Conservation (phyloP, 2,113 vertebrate genomes). For the Rana temporaria region DNA sequence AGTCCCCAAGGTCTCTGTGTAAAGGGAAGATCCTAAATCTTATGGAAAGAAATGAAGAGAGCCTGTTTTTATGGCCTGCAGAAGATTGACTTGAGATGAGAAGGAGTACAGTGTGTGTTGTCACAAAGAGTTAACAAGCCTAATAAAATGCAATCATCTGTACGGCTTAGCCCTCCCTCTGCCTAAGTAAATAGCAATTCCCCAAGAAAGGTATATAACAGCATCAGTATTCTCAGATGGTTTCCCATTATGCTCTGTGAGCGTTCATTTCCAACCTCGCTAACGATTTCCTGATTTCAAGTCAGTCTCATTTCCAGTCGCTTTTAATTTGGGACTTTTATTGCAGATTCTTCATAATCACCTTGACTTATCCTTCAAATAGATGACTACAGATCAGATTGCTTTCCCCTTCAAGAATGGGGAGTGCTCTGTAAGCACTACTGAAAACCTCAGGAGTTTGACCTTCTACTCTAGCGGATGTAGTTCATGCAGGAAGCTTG, state of each 20-base stretch:
- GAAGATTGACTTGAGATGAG: background rate
- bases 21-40: constrained; percentile 7
- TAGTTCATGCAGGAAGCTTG: too few species aligned
- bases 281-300: constrained; percentile 39
- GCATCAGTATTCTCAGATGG: constrained; percentile 30
- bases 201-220: constrained; percentile 23
- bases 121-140: constrained; percentile 16
- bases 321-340: constrained; percentile 33
- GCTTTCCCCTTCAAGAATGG: background rate
- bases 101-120: background rate
- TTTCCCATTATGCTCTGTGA: constrained; percentile 25
- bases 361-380: constrained; percentile 39
- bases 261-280: constrained; percentile 22
- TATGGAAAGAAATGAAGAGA: background rate
- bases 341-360: constrained; percentile 41
- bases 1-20: constrained; percentile 1
- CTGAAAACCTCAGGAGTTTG: too few species aligned
- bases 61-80: background rate
- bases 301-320: constrained; percentile 17
- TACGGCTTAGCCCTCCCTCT: constrained; percentile 17
- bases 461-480: too few species aligned
- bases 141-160: constrained; percentile 10
- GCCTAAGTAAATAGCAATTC: constrained; percentile 38
- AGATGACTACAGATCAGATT: background rate
- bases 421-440: too few species aligned